phyloP scores from a whole-genome alignment of 2,113 vertebrate species.

The Ammospiza caudacuta region DNA sequence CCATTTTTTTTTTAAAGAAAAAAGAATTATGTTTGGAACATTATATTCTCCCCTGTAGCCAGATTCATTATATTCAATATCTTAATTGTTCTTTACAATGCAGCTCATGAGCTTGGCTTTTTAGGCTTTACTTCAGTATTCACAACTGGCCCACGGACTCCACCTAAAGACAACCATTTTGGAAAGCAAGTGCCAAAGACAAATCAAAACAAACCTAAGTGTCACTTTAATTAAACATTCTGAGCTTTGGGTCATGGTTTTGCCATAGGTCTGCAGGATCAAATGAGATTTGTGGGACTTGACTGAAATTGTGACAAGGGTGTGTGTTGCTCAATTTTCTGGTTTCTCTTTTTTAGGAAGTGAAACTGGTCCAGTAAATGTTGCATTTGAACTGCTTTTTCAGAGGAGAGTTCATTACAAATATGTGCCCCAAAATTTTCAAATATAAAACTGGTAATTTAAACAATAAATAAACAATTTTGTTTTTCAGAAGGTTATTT shows the following conservation, averaged over 20 bases:
- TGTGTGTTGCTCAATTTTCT: background rate
- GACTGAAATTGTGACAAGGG: background rate
- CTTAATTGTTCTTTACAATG: background rate
- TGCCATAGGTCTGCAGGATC: background rate
- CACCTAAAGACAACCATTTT: background rate
- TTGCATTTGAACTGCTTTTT: background rate
- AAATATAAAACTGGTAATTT: background rate
- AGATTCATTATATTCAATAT: background rate
- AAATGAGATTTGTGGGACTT: background rate
- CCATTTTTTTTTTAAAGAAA: background rate
- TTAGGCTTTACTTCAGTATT: background rate
- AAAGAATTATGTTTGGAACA: background rate
- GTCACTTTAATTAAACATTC: background rate
- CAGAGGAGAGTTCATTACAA: background rate
- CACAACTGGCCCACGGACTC: background rate
- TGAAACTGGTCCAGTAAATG: background rate
- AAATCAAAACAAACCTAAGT: background rate
- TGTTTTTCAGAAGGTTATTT: background rate
- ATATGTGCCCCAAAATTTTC: background rate
- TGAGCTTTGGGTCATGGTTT: background rate
- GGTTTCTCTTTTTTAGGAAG: background rate
- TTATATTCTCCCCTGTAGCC: background rate
- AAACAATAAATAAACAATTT: background rate
- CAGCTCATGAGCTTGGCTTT: background rate
- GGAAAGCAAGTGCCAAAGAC: background rate